Conservation (phyloP, 2,797 vertebrate species). For the Peromyscus aztecus region DNA sequence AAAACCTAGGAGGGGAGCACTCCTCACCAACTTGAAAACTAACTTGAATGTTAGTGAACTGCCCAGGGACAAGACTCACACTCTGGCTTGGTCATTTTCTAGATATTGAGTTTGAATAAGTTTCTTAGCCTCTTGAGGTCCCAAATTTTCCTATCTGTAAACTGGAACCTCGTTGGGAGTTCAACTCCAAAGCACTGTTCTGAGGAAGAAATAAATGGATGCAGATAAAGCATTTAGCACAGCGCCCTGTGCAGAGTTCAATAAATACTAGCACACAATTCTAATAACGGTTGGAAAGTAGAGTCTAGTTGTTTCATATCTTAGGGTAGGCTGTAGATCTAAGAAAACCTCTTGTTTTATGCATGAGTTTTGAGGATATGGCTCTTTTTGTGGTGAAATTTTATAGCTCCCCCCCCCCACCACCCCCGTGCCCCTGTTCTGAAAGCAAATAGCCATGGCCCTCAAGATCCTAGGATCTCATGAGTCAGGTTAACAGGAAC, state of each 20-base stretch:
- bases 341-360: conserved; percentile 10
- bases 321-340: background rate
- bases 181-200: background rate
- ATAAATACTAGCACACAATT: background rate
- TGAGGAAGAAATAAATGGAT: conserved; percentile 8
- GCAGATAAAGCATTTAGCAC: background rate
- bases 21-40: background rate
- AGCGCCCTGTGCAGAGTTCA: background rate
- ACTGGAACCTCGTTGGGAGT: background rate
- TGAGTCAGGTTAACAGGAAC: background rate
- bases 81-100: background rate
- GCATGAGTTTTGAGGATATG: background rate
- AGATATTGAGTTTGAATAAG: background rate
- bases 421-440: background rate
- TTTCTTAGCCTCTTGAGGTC: background rate
- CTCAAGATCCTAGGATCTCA: background rate
- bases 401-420: background rate
- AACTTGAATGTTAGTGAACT: background rate
- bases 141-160: background rate
- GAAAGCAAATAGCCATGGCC: background rate
- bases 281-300: background rate
- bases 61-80: background rate
- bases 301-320: background rate
- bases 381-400: background rate
- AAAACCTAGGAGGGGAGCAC: background rate